Conservation (phyloP, 2,888 invertebrate genomes). For the Elegia similella region DNA sequence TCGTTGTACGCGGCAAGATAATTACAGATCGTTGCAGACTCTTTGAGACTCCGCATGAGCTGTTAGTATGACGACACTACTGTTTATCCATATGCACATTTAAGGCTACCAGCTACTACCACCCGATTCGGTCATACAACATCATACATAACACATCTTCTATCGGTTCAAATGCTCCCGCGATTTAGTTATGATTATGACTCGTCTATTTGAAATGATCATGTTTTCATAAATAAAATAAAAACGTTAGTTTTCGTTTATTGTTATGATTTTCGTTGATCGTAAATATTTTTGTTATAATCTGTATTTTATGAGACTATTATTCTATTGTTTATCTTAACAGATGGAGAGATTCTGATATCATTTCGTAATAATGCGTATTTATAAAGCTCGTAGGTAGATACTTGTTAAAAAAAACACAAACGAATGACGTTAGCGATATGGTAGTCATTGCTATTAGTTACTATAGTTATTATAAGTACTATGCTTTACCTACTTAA, state of each 20-base stretch:
- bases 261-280: background rate
- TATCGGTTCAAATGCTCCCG: background rate
- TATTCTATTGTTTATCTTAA: background rate
- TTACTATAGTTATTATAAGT: too few relatives aligned
- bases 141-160: background rate
- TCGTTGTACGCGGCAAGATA: conserved; percentile 33
- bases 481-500: too few relatives aligned
- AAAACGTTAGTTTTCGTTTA: background rate
- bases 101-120: background rate
- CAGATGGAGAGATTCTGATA: background rate
- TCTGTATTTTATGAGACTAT: conserved; percentile 9
- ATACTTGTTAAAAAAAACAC: background rate
- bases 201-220: background rate
- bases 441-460: too few relatives aligned
- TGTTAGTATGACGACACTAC: conserved; percentile 18
- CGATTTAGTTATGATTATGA: too few relatives aligned
- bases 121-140: background rate
- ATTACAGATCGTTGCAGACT: conserved; percentile 35
- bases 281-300: conserved; percentile 16
- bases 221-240: too few relatives aligned
- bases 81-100: background rate
- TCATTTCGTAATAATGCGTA: background rate
- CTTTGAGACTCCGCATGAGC: conserved; percentile 35
- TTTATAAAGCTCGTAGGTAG: background rate
- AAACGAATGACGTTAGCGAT: too few relatives aligned